Evolutionary conservation across 1,140 invertebrate species (phyloP).

Genomic region (Apis mellifera): Amel_HAv3.1 CM009938.2:323501-324000

Average conservation of each 20-base stretch:
- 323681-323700: constrained; percentile 77
- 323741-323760: constrained; percentile 72
- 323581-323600: constrained; percentile 39
- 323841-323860: constrained; percentile 59
- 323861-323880: constrained; percentile 58
- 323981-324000: background rate
- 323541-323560: background rate
- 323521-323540: background rate
- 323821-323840: constrained; percentile 65
- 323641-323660: constrained; percentile 77
- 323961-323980: constrained; percentile 67
- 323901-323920: constrained; percentile 71
- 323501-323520: constrained; percentile 1
- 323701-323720: constrained; percentile 79
- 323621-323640: constrained; percentile 75
- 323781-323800: constrained; percentile 65
- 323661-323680: constrained; percentile 78
- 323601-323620: constrained; percentile 63
- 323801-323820: constrained; percentile 66
- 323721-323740: constrained; percentile 77
- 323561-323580: background rate
- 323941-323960: constrained; percentile 80
- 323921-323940: constrained; percentile 79
- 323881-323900: constrained; percentile 46
- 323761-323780: constrained; percentile 73